Evolutionary conservation across 2,888 invertebrate genomes (phyloP), one percentile per base, ranked within the genome.

Genomic region (Conistra vaccinii): DNA sequence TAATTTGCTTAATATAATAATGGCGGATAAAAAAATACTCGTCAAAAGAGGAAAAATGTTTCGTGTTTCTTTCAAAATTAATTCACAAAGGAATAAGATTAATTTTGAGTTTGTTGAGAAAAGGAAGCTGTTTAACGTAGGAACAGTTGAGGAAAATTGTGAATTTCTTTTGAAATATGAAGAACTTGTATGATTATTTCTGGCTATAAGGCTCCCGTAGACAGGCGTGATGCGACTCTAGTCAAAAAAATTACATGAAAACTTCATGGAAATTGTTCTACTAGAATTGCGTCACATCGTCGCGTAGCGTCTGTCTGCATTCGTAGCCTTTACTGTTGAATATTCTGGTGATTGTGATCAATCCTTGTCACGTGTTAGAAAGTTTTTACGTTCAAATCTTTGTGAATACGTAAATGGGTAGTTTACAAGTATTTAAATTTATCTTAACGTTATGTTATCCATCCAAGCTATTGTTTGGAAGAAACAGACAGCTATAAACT

Each of bases 111-210:
- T 84, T 76, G 29, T 53, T 55, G 26, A n/a, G 51, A 66, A 65
- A 71, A 32, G 12, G 70, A 71, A 80, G 53, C 72, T 63, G 58
- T 73, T 77, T 65, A 73, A 69, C 58, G 76, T 81, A 65, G n/a
- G n/a, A n/a, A n/a, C 63, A 14, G 42, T 74, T 20, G 62, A 61
- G 63, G 57, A 58, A 67, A 80, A 60, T 83, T 65, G 65, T n/a
- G 51, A 80, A 83, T 81, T 81, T 72, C 29, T 78, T 81, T 81
- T 83, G 81, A 60, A 77, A 85, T 84, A 84, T 81, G 81, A 70
- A 23, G 42, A 53, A 70, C 39, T 71, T 75, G 67, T 53, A 53
- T 29, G 67, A 57, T 69, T 67, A n/a, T 70, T 72, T 69, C 42
- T 63, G 61, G 62, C 58, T 79, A 71, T 53, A 12, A 53, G n/a